Evolutionary conservation across 2,797 vertebrate genomes (phyloP).

Genomic region (Gymnothorax javanicus): DNA sequence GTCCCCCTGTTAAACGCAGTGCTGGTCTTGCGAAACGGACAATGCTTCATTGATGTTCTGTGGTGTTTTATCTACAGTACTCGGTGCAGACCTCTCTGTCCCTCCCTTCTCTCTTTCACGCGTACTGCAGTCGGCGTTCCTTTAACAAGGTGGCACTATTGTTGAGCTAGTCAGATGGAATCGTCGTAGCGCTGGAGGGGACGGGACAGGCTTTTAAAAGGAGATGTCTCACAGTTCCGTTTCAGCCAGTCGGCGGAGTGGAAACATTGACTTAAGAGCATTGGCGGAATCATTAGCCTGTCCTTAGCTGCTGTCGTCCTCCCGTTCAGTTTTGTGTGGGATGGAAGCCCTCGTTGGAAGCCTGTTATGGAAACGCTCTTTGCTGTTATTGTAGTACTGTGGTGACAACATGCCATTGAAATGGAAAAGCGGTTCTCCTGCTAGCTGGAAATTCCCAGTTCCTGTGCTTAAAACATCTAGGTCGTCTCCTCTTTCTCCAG

Average conservation of each 20-base stretch:
- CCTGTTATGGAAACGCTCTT: conserved; percentile 93
- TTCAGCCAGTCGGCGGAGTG: conserved; percentile 61
- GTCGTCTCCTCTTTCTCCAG: conserved; percentile 97
- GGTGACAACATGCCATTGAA: conserved; percentile 99
- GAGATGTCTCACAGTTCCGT: conserved; percentile 72
- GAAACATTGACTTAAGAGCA: conserved; percentile 66
- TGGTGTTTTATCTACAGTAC: conserved; percentile 15
- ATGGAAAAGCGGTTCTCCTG: conserved; percentile 99
- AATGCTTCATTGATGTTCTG: conserved; percentile 70
- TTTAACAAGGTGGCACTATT: conserved; percentile 90
- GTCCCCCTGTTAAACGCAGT: neutral
- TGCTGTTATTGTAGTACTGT: conserved; percentile 91
- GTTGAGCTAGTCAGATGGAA: conserved; percentile 77
- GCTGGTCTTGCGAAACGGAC: conserved; percentile 60
- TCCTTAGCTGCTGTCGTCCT: conserved; percentile 58
- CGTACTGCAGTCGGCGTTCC: conserved; percentile 80
- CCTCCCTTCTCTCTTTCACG: conserved; percentile 39
- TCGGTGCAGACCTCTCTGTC: conserved; percentile 56
- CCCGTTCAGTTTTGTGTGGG: conserved; percentile 74
- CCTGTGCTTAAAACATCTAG: conserved; percentile 99
- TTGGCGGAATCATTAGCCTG: conserved; percentile 61
- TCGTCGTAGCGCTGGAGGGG: conserved; percentile 76
- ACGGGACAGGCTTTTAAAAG: conserved; percentile 52
- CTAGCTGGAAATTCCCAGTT: conserved; percentile 99
- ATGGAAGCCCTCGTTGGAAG: conserved; percentile 88